phyloP scores from a whole-genome alignment of 1,140 invertebrate species.

The Adelges cooleyi region DNA sequence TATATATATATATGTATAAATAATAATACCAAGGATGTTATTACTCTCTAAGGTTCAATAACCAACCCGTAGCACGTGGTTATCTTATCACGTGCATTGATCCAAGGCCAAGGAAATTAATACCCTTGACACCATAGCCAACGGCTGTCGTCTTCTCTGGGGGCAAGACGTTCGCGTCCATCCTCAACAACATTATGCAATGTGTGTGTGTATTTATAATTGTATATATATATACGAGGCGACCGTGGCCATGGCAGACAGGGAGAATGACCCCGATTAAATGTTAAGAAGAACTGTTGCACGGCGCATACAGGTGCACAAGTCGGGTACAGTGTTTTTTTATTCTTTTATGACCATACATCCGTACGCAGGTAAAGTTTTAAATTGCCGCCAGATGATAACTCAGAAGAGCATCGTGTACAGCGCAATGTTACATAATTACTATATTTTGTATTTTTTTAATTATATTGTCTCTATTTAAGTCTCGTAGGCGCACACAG shows the following conservation, averaged over 20 bases:
- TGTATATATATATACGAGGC: no score
- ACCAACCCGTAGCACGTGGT: conserved; percentile 13
- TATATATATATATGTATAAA: neutral
- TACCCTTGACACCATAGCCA: neutral
- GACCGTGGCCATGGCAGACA: no score
- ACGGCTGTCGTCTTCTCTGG: no score
- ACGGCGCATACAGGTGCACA: no score
- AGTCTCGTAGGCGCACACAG: neutral
- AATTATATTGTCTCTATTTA: no score
- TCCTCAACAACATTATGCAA: neutral
- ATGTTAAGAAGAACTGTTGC: no score
- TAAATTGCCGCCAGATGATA: neutral
- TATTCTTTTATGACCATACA: no score
- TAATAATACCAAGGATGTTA: conserved; percentile 10
- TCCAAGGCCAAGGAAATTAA: neutral
- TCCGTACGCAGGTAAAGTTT: neutral
- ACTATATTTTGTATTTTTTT: no score
- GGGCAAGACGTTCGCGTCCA: no score
- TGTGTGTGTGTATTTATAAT: neutral
- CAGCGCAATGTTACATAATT: neutral
- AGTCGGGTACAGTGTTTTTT: no score
- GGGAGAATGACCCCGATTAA: no score
- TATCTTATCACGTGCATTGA: neutral
- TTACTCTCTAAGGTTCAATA: conserved; percentile 12
- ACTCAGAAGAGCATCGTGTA: neutral